Evolutionary conservation across 30 jellyfish, hydroid and myxozoan genomes (phyloP).

Genomic region (Morbakka virulenta): DNA sequence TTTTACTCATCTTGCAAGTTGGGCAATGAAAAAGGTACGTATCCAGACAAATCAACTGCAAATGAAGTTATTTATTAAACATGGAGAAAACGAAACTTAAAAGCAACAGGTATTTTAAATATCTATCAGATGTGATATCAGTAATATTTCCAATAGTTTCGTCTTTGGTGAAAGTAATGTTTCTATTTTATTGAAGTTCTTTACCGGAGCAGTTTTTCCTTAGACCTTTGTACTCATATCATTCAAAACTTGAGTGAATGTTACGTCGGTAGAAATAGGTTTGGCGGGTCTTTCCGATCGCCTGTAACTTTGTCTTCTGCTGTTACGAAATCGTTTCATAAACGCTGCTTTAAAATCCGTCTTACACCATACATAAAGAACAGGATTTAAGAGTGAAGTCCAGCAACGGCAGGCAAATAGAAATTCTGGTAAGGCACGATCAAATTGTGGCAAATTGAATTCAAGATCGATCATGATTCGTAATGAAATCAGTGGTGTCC

Average conservation of each 20-base stretch:
- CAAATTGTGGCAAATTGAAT: neutral
- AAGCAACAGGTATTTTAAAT: no score
- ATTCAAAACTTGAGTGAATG: neutral
- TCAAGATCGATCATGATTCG: slow-evolving; percentile 20
- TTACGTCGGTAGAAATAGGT: neutral
- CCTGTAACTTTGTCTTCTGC: neutral
- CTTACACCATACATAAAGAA: slow-evolving; percentile 60
- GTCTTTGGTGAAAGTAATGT: no score
- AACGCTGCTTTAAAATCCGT: slow-evolving; percentile 33
- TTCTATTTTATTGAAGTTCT: no score
- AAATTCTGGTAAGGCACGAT: slow-evolving; percentile 23
- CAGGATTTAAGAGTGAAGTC: slow-evolving; percentile 42
- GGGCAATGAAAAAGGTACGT: no score
- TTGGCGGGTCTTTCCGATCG: neutral
- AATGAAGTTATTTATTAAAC: no score
- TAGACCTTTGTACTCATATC: neutral
- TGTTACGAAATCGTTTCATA: neutral
- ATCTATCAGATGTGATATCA: no score
- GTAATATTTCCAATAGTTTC: no score
- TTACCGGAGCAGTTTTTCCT: no score
- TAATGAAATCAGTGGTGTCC: slow-evolving; percentile 47
- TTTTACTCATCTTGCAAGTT: no score
- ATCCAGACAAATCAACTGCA: no score
- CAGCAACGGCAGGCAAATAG: slow-evolving; percentile 24
- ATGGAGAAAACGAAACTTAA: no score